Evolutionary conservation across 1,140 invertebrate genomes (phyloP).

Genomic region (Coelopa frigida): DNA sequence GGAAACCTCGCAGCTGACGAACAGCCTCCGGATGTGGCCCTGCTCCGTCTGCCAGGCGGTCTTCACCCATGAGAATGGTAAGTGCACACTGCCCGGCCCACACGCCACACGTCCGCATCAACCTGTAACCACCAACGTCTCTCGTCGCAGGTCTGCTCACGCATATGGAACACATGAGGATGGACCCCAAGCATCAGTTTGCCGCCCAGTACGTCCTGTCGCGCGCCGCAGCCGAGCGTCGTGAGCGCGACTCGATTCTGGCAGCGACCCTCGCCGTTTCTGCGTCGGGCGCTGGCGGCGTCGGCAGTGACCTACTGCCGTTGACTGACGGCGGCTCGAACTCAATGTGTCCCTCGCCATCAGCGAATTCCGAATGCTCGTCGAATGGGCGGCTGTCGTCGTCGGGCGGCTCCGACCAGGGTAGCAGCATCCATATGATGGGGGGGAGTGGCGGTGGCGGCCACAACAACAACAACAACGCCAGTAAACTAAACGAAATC

Average conservation of each 20-base stretch:
- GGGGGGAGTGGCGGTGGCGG: slow-evolving; percentile 66
- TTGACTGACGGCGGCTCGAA: slow-evolving; percentile 40
- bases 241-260: slow-evolving; percentile 71
- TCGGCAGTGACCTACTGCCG: slow-evolving; percentile 41
- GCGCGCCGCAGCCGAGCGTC: slow-evolving; percentile 77
- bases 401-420: slow-evolving; percentile 67
- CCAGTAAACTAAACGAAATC: slow-evolving; percentile 22
- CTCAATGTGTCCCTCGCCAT: slow-evolving; percentile 68
- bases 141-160: slow-evolving; percentile 67
- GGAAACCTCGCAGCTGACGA: slow-evolving; percentile 79
- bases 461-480: slow-evolving; percentile 48
- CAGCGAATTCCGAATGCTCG: slow-evolving; percentile 72
- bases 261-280: slow-evolving; percentile 62
- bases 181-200: slow-evolving; percentile 94
- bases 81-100: slow-evolving; percentile 19
- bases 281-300: slow-evolving; percentile 47
- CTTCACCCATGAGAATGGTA: slow-evolving; percentile 89
- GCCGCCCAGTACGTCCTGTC: slow-evolving; percentile 88
- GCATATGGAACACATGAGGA: slow-evolving; percentile 94
- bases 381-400: slow-evolving; percentile 70
- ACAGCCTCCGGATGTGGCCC: slow-evolving; percentile 84
- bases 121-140: not conserved
- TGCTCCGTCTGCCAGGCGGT: slow-evolving; percentile 90
- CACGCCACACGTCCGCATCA: too few species aligned
- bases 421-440: slow-evolving; percentile 54